These are phyloP conservation scores for Coelopa pilipes DNA, from an alignment of 2,888 invertebrate genomes.

Conservation along the genomic window DNA sequence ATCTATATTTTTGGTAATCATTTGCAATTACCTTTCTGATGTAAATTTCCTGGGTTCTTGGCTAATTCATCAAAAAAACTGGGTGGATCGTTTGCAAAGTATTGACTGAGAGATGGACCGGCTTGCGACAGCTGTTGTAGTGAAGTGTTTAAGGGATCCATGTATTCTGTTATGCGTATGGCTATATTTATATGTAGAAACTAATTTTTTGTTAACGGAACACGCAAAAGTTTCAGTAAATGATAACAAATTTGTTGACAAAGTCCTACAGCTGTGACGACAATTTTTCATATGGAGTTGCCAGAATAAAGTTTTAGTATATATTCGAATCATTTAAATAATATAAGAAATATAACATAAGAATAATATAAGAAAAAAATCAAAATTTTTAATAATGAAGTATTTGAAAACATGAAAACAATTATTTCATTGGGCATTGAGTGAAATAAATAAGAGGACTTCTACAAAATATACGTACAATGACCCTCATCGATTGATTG, in stretches of 20 bases:
- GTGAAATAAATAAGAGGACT: too few species aligned
- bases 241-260: background rate
- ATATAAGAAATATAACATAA: too few species aligned
- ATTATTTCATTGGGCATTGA: too few species aligned
- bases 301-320: too few species aligned
- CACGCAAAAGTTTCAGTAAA: background rate
- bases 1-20: background rate
- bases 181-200: too few species aligned
- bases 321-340: too few species aligned
- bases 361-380: too few species aligned
- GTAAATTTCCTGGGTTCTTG: constrained; percentile 35
- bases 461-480: too few species aligned
- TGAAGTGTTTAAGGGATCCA: constrained; percentile 23
- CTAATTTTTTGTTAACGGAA: too few species aligned
- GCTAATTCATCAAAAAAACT: constrained; percentile 66
- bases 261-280: background rate
- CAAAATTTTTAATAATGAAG: too few species aligned
- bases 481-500: too few species aligned
- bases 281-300: background rate
- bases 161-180: background rate
- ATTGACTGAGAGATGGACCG: constrained; percentile 59
- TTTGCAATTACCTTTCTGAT: background rate
- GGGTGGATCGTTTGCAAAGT: constrained; percentile 66
- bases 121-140: background rate
- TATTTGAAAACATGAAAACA: too few species aligned